Conservation (phyloP, 2,797 vertebrate genomes). For the Propithecus perrieri region DNA sequence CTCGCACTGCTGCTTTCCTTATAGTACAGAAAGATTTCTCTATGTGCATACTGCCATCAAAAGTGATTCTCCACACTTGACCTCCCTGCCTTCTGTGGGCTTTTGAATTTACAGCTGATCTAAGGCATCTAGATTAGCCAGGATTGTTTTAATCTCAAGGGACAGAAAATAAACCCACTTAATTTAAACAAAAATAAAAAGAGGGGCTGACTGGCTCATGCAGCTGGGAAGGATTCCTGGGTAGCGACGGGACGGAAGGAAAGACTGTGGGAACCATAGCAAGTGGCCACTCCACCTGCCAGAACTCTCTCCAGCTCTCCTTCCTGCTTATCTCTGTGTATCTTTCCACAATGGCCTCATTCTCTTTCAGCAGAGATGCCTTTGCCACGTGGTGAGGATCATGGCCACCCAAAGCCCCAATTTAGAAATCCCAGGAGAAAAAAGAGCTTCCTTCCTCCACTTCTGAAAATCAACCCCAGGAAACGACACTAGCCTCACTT, state of each 20-base stretch:
- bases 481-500: neutral
- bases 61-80: neutral
- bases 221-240: neutral
- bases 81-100: neutral
- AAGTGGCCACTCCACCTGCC: fast-evolving
- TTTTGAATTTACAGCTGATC: neutral
- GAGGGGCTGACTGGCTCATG: neutral
- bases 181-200: neutral
- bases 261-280: neutral
- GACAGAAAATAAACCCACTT: neutral
- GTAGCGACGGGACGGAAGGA: neutral
- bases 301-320: neutral
- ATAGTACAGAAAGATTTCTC: neutral
- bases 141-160: neutral
- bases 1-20: neutral
- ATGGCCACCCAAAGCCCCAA: neutral
- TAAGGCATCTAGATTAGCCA: neutral
- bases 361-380: neutral
- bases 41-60: neutral
- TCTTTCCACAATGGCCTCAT: neutral
- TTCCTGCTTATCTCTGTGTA: neutral
- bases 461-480: slow-evolving; percentile 41
- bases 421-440: slow-evolving; percentile 48
- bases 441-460: slow-evolving; percentile 36
- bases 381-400: neutral